phyloP scores from a whole-genome alignment of 2,113 vertebrate genomes.

The Saiga tatarica region DNA sequence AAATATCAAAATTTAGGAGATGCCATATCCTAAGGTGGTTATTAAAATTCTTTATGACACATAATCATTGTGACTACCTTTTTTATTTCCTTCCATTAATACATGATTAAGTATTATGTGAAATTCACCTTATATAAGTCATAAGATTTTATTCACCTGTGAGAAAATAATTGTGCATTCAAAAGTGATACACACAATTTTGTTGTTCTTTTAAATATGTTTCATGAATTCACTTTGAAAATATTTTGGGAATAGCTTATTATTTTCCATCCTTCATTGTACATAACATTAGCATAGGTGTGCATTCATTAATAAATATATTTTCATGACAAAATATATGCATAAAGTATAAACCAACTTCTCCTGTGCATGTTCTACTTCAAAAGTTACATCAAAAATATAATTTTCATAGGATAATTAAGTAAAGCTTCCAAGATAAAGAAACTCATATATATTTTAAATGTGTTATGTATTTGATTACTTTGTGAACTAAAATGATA shows the following conservation, averaged over 20 bases:
- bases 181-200: neutral
- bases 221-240: neutral
- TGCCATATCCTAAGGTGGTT: neutral
- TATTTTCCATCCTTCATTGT: neutral
- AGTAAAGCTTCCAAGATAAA: neutral
- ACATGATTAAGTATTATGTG: neutral
- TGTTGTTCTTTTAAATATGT: neutral
- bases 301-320: neutral
- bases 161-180: neutral
- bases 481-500: neutral
- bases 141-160: neutral
- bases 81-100: neutral
- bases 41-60: neutral
- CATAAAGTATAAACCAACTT: neutral
- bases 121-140: neutral
- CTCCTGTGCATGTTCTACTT: neutral
- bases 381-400: neutral
- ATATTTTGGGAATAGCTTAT: neutral
- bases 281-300: neutral
- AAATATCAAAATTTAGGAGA: neutral
- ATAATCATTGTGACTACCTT: no score
- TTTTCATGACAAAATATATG: neutral
- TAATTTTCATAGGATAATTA: neutral
- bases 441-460: neutral
- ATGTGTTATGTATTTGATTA: neutral